Conservation (phyloP, 2,888 invertebrate species). For the Zygothrica quintamaculata region DNA sequence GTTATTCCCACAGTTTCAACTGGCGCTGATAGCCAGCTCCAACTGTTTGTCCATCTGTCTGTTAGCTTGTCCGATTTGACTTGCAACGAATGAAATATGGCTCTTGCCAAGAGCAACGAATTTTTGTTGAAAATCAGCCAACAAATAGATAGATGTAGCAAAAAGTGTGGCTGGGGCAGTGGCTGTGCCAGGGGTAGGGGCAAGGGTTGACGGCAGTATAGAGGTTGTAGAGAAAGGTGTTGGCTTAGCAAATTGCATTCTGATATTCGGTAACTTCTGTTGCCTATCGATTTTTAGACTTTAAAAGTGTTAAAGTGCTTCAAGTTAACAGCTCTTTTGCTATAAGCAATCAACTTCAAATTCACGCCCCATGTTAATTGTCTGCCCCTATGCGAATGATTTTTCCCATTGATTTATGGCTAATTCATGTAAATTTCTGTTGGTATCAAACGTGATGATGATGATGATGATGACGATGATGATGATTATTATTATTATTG, state of each 20-base stretch:
- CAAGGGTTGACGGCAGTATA: background rate
- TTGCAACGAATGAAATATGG: slow-evolving; percentile 78
- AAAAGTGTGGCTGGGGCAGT: background rate
- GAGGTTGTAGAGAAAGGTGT: slow-evolving; percentile 47
- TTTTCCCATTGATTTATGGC: slow-evolving; percentile 77
- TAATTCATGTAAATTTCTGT: slow-evolving; percentile 81
- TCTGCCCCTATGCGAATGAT: slow-evolving; percentile 49
- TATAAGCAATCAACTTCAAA: slow-evolving; percentile 31
- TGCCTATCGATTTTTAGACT: slow-evolving; percentile 62
- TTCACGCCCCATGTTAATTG: slow-evolving; percentile 41
- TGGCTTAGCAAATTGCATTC: slow-evolving; percentile 73
- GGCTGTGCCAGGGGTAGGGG: background rate
- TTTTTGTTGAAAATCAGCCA: slow-evolving; percentile 57
- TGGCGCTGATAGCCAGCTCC: slow-evolving; percentile 37
- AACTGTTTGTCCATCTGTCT: slow-evolving; percentile 72
- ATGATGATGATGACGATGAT: slow-evolving; percentile 68
- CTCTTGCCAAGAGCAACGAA: slow-evolving; percentile 53
- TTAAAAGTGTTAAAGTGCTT: slow-evolving; percentile 30
- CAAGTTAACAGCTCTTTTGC: slow-evolving; percentile 2
- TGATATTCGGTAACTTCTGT: slow-evolving; percentile 71
- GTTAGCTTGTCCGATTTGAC: slow-evolving; percentile 77
- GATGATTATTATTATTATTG: too few relatives aligned
- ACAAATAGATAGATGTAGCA: background rate
- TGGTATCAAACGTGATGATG: slow-evolving; percentile 60
- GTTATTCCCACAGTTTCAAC: slow-evolving; percentile 59